Evolutionary conservation across 1,140 invertebrate genomes (phyloP), one percentile per base, ranked within the genome.

Genomic region (Pogonomyrmex californicus): DNA sequence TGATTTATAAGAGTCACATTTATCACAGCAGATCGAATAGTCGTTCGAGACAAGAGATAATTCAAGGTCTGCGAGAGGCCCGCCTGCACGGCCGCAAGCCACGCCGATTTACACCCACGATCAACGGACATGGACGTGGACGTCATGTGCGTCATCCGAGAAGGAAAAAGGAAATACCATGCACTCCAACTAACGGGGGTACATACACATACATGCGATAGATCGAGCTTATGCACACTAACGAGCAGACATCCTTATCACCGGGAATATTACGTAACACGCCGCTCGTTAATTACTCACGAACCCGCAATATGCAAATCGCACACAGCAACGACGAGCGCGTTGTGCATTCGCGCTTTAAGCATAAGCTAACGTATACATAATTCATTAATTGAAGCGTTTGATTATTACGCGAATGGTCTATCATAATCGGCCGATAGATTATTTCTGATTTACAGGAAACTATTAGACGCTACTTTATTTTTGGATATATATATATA

Each of bases 41-140:
- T 49, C 47, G 54, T 56, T 70, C 56, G 23, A 82, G 68, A 86
- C 51, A 65, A 56, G 82, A 75, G 87, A 62, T 33, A 79, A 78
- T 85, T 83, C 89, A 89, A 90, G 88, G 89, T 87, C 73, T 79
- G 68, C 54, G 33, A 89, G 85, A 60, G 85, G 85, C 88, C 88
- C 66, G 88, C 49, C 75, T 62, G 83, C 4, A 58, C 41, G 62
- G 83, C 68, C 65, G 66, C 68, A 60, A 38, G 75, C 85, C 68
- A 71, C 17, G 51, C 47, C 47, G 62, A 33, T 83, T 75, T 58
- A 90, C 87, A 87, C 86, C 73, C 85, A 89, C 51, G 49, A 70
- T 33, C 60, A 82, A 65, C 70, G 65, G 44, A 87, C 65, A n/a
- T 56, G 78, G 65, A 85, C 78, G 77, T 82, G 66, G 66, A 85